These are phyloP conservation scores for Aphidius colemani DNA, from an alignment of 2,888 invertebrate genomes.

Conservation along the genomic window DNA sequence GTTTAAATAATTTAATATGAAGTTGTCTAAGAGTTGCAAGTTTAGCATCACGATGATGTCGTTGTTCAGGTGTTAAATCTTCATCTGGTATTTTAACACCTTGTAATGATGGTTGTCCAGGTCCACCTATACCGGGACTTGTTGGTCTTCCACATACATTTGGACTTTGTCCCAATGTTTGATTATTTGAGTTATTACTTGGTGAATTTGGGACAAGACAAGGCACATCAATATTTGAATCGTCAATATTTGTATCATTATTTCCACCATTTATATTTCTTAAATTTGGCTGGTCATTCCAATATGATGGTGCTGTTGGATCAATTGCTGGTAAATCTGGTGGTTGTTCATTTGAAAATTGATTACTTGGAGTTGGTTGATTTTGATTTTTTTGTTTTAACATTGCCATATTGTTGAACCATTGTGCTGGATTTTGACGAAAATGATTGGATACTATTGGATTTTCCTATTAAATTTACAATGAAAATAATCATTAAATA, in stretches of 20 bases:
- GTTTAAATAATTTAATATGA: slow-evolving; percentile 90
- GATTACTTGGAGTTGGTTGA: slow-evolving; percentile 61
- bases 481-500: background rate
- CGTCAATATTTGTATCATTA: slow-evolving; percentile 58
- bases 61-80: slow-evolving; percentile 93
- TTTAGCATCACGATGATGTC: slow-evolving; percentile 91
- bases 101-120: slow-evolving; percentile 67
- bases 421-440: slow-evolving; percentile 81
- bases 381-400: slow-evolving; percentile 72
- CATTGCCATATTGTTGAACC: slow-evolving; percentile 78
- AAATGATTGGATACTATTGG: slow-evolving; percentile 91
- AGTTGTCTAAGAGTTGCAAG: slow-evolving; percentile 89
- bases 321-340: slow-evolving; percentile 55
- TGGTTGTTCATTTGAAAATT: slow-evolving; percentile 55
- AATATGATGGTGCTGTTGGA: slow-evolving; percentile 55
- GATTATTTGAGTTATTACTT: slow-evolving; percentile 49
- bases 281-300: slow-evolving; percentile 57
- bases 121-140: slow-evolving; percentile 63
- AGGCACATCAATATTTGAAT: slow-evolving; percentile 60
- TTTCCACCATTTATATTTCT: slow-evolving; percentile 57
- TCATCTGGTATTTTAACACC: slow-evolving; percentile 92
- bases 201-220: slow-evolving; percentile 59
- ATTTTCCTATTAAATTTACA: slow-evolving; percentile 72
- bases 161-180: slow-evolving; percentile 58
- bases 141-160: slow-evolving; percentile 58